Evolutionary conservation across 1,140 invertebrate genomes (phyloP).

Genomic region (Sycophila sp.): DNA sequence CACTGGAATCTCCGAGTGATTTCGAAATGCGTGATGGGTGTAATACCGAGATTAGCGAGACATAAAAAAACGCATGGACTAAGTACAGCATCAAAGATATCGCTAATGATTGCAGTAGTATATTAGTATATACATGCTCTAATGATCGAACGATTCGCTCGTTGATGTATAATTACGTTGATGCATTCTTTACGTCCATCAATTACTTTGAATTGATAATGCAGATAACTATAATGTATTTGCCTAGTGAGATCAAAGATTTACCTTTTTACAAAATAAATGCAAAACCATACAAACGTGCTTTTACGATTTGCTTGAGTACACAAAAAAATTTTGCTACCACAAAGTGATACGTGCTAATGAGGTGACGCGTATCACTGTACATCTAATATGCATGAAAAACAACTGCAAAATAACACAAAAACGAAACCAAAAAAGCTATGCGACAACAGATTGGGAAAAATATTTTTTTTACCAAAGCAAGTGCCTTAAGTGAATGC

Average conservation of each 20-base stretch:
- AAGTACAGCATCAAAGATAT: too few relatives aligned
- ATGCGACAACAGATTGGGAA: background rate
- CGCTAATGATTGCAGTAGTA: too few relatives aligned
- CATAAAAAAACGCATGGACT: too few relatives aligned
- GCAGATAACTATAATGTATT: background rate
- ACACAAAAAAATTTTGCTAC: background rate
- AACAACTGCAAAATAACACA: background rate
- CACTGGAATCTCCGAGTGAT: background rate
- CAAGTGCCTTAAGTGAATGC: slow-evolving; percentile 10
- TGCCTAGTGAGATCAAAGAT: background rate
- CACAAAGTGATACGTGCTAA: background rate
- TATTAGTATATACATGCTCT: too few relatives aligned
- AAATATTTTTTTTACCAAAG: slow-evolving; percentile 11
- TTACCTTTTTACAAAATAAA: slow-evolving; percentile 6
- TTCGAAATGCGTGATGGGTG: background rate
- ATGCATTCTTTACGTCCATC: too few relatives aligned
- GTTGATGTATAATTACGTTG: too few relatives aligned
- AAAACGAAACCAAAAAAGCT: background rate
- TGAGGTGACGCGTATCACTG: background rate
- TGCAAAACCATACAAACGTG: slow-evolving; percentile 5
- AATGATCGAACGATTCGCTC: too few relatives aligned
- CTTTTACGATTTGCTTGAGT: background rate
- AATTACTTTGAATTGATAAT: too few relatives aligned
- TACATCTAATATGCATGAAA: background rate
- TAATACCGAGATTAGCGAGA: too few relatives aligned